Evolutionary conservation across 2,888 invertebrate species (phyloP), one percentile per base, ranked within the genome.

Genomic region (Heliconius ethilla): DNA sequence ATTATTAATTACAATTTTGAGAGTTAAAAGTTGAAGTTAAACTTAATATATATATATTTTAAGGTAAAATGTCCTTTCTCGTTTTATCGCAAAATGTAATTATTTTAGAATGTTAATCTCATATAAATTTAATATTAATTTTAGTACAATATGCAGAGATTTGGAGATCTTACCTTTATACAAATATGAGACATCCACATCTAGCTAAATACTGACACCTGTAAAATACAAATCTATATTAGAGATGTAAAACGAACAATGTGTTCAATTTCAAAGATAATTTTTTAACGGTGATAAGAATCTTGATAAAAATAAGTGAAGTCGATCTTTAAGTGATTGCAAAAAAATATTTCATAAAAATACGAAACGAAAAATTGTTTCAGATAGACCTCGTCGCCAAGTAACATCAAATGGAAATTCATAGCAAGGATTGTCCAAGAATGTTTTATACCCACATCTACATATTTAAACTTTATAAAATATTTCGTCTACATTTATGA

Each of bases 201-300:
- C 90, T 93, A 94, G 86, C 92, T 93, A 89, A 89, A 91, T 82
- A 93, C 93, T 72, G 91, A 89, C 77, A 94, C 92, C 93, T 94
- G 93, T 85, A 86, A 74, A 91, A 91, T 84, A 91, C 84, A 90
- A 89, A 82, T 85, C 83, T 77, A 77, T 63, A 66, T 83, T 77
- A 82, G 70, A 72, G 27, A 29, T 40, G n/a, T 66, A 11, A 75
- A 51, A 40, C 25, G 37, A 67, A 29, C 33, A 75, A 59, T 59
- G 29, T 4, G 29, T 65, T 51, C 22, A 66, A 51, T 51, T 22
- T n/a, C 25, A 29, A 55, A 55, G 3, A 18, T 3, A 51, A 22
- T 13, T 29, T 55, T 55, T 37, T 13, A 40, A 40, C 69, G 3
- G 25, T 40, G 69, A 18, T 40, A 40, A 40, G 0, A 7, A n/a